These are phyloP conservation scores for Antigone vipio DNA, from an alignment of 2,113 vertebrate genomes.

Conservation along the genomic window DNA sequence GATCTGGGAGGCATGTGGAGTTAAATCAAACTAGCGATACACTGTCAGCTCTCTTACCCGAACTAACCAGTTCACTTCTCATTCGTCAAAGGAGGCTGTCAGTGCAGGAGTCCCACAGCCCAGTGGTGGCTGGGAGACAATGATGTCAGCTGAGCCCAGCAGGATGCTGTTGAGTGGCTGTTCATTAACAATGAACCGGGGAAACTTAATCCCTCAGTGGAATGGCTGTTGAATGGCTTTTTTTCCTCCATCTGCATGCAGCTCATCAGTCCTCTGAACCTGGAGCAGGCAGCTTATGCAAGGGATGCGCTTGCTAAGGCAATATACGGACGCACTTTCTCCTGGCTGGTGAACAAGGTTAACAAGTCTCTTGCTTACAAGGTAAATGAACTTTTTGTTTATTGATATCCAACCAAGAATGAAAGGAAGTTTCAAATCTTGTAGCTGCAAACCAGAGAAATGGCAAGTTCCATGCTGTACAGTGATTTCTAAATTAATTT, in stretches of 20 bases:
- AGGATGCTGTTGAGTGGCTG: background rate
- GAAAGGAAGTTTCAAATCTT: background rate
- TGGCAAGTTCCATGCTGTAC: background rate
- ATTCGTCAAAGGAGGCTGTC: background rate
- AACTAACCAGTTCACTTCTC: background rate
- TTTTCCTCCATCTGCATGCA: conserved; percentile 3
- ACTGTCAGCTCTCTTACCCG: background rate
- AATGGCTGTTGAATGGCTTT: background rate
- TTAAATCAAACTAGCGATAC: no score
- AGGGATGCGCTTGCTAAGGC: conserved; percentile 93
- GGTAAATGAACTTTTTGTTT: conserved; percentile 67
- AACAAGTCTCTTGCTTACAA: conserved; percentile 88
- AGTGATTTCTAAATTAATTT: background rate
- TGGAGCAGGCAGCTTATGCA: conserved; percentile 92
- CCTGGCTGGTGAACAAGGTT: conserved; percentile 96
- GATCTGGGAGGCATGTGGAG: fast-evolving
- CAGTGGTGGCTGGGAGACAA: background rate
- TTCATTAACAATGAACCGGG: background rate
- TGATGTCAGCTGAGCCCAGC: background rate
- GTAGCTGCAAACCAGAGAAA: background rate
- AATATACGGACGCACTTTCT: conserved; percentile 93
- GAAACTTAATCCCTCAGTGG: background rate
- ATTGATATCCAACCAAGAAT: fast-evolving
- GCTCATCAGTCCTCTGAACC: conserved; percentile 92
- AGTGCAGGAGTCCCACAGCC: background rate